Conservation (phyloP, 1,140 invertebrate species). For the Ectropis grisescens region DNA sequence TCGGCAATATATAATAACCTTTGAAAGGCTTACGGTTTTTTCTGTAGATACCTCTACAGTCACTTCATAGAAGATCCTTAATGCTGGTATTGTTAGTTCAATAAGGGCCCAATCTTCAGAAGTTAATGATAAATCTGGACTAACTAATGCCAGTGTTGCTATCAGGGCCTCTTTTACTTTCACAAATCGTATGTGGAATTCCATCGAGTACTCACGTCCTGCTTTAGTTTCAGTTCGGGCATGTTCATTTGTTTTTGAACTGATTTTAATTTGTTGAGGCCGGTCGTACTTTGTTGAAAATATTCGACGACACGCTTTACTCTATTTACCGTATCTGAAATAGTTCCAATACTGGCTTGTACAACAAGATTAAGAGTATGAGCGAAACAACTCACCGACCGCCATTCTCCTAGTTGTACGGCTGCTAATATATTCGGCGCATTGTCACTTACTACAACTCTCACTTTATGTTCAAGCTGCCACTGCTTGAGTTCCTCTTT, state of each 20-base stretch:
- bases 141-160: background rate
- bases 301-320: constrained; percentile 1
- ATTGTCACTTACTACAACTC: too few species aligned
- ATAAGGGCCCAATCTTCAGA: too few species aligned
- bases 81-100: too few species aligned
- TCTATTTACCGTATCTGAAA: background rate
- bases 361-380: constrained; percentile 3
- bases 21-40: too few species aligned
- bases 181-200: constrained; percentile 1
- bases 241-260: constrained; percentile 5
- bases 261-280: constrained; percentile 1
- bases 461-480: too few species aligned
- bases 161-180: constrained; percentile 3
- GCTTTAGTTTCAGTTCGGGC: background rate
- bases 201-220: background rate
- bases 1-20: too few species aligned
- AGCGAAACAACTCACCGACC: constrained; percentile 3
- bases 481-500: too few species aligned
- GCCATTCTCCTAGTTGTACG: too few species aligned
- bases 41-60: too few species aligned
- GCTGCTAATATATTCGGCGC: too few species aligned
- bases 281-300: constrained; percentile 2
- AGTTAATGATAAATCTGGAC: too few species aligned
- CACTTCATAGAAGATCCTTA: too few species aligned
- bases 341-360: background rate